phyloP scores from a whole-genome alignment of 23 tunicate genomes.

The Aplidium turbinatum region DNA sequence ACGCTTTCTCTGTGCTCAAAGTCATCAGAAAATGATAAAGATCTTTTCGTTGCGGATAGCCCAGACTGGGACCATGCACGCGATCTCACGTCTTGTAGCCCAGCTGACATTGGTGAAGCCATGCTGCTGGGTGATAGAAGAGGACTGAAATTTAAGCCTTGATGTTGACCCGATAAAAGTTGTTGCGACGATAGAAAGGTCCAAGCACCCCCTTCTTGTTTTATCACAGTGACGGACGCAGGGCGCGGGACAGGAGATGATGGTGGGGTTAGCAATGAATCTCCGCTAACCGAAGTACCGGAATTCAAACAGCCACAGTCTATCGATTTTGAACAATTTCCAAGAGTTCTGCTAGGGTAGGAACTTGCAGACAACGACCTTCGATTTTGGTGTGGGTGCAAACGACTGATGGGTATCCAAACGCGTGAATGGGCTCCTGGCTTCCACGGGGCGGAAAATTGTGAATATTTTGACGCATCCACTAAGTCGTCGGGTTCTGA shows the following conservation, averaged over 20 bases:
- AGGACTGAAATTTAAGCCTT: constrained; percentile 50
- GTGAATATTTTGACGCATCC: background rate
- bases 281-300: background rate
- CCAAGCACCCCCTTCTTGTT: constrained; percentile 69
- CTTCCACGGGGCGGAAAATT: constrained; percentile 29
- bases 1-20: constrained; percentile 74
- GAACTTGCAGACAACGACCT: constrained; percentile 35
- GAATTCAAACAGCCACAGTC: constrained; percentile 47
- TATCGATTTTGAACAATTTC: constrained; percentile 51
- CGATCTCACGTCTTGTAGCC: constrained; percentile 3
- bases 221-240: constrained; percentile 85
- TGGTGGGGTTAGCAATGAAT: constrained; percentile 57
- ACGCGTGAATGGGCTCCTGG: constrained; percentile 46
- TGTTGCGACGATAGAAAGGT: constrained; percentile 45
- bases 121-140: constrained; percentile 43
- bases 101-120: constrained; percentile 43
- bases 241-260: constrained; percentile 81
- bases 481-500: constrained; percentile 62
- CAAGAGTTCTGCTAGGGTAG: constrained; percentile 4
- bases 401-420: constrained; percentile 47
- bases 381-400: background rate
- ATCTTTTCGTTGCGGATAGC: constrained; percentile 73
- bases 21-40: constrained; percentile 76
- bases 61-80: constrained; percentile 23
- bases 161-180: constrained; percentile 31